Conservation (phyloP, 1,140 invertebrate genomes). For the Sitophilus oryzae region DNA sequence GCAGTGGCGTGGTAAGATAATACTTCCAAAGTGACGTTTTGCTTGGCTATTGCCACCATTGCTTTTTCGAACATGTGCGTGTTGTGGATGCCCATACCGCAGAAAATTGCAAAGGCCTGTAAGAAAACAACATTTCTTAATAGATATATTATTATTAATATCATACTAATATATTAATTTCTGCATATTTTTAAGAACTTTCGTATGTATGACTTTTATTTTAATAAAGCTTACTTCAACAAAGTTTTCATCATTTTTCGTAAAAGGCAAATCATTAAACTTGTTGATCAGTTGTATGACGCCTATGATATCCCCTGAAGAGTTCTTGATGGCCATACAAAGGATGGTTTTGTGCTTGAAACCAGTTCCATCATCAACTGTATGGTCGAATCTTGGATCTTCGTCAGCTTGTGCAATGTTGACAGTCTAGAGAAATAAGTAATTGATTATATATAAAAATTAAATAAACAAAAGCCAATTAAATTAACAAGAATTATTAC, state of each 20-base stretch:
- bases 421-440: constrained; percentile 57
- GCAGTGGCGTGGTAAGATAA: constrained; percentile 94
- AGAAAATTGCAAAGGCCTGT: constrained; percentile 92
- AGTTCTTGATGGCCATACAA: constrained; percentile 91
- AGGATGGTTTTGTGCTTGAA: constrained; percentile 81
- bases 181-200: no score
- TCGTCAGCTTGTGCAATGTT: constrained; percentile 87
- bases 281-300: constrained; percentile 93
- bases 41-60: constrained; percentile 88
- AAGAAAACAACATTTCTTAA: not conserved
- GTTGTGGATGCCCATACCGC: constrained; percentile 96
- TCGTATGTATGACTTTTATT: no score
- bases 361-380: constrained; percentile 68
- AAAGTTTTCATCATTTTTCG: constrained; percentile 89
- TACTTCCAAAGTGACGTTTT: constrained; percentile 90
- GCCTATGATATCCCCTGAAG: constrained; percentile 81
- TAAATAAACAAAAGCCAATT: not conserved
- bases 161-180: no score
- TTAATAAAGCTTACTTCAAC: constrained; percentile 57
- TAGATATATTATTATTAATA: not conserved
- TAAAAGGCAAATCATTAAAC: constrained; percentile 80
- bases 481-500: no score
- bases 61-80: constrained; percentile 96
- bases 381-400: constrained; percentile 85
- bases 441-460: not conserved